Percentiles rank a stretch among this genome's conserved stretches.
Evolutionary conservation across 2,113 vertebrate genomes (phyloP).

Genomic region (Channa maculata): DNA sequence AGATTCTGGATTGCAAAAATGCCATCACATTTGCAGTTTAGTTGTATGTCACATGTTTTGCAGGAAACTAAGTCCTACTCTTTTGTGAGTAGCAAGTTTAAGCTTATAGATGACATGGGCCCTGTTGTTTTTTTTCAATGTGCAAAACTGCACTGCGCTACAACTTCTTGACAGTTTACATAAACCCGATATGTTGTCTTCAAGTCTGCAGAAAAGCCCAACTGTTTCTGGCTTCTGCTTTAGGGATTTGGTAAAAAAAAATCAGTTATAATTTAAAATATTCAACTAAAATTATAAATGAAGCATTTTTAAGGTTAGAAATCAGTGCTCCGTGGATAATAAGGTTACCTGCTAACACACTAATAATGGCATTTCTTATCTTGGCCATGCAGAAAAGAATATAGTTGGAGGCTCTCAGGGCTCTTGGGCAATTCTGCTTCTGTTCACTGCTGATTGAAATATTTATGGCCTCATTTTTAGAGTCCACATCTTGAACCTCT

Average conservation of each 20-base stretch:
- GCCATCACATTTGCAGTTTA: no score
- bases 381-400: background rate
- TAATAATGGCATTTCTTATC: constrained; percentile 21
- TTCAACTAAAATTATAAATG: constrained; percentile 1
- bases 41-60: no score
- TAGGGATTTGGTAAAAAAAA: background rate
- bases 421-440: constrained; percentile 7
- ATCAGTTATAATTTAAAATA: background rate
- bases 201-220: background rate
- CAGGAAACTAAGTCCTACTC: no score
- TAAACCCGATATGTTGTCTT: background rate
- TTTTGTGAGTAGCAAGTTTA: no score
- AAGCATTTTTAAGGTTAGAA: constrained; percentile 19
- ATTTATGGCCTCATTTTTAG: constrained; percentile 72
- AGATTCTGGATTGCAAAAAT: no score
- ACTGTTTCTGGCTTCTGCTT: background rate
- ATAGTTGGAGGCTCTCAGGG: background rate
- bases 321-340: background rate
- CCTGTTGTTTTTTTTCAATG: background rate
- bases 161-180: background rate
- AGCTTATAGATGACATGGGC: no score
- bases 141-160: background rate
- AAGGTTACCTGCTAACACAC: background rate
- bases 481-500: constrained; percentile 91
- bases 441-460: constrained; percentile 33